Base-by-base conservation (phyloP, 2,797 vertebrate species). In the Chaunax sp. region DNA sequence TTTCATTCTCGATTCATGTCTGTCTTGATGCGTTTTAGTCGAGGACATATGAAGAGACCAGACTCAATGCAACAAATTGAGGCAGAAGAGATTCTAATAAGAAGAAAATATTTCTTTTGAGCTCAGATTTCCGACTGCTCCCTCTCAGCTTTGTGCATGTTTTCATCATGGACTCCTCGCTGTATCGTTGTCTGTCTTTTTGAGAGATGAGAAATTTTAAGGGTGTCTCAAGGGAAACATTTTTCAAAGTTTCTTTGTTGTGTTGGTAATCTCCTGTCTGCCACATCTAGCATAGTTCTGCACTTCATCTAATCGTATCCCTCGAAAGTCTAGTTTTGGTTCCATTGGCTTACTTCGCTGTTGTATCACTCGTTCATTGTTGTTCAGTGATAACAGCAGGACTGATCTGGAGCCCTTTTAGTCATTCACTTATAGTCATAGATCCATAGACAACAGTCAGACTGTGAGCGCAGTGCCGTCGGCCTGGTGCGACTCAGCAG, bases 281-380 rank as follows among this genome's bases (percentile, higher is more conserved):
- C 0, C 11, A 20, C 19, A n/a, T 28, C 35, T 16, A 41, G 15
- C 15, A 13, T 11, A 20, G 16, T 16, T 33, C 51, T 66, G 41
- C 44, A 6, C 30, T 19, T 45, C 46, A 14, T 72, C 18, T 52
- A 28, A 71, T 74, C 45, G 22, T 20, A 28, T 64, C 67, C 59
- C 63, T 72, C 23, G n/a, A 74, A 76, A 56, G 55, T 25, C 1
- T 23, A 13, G 13, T 35, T 58, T 33, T 11, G 35, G 15, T 20
- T 63, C 38, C 28, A 22, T 77, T 40, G 16, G 3, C 44, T 63
- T 51, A 53, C 58, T 60, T 55, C 64, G 44, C 56, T 38, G 38
- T 77, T 71, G 53, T 51, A 41, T 75, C 69, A 55, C 19, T 60
- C 28, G 15, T 63, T 84, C 66, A 78, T 60, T 71, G 22, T 55